These are phyloP conservation scores for Cynopterus brachyotis DNA, from an alignment of 2,113 vertebrate species.

Conservation along the genomic window DNA sequence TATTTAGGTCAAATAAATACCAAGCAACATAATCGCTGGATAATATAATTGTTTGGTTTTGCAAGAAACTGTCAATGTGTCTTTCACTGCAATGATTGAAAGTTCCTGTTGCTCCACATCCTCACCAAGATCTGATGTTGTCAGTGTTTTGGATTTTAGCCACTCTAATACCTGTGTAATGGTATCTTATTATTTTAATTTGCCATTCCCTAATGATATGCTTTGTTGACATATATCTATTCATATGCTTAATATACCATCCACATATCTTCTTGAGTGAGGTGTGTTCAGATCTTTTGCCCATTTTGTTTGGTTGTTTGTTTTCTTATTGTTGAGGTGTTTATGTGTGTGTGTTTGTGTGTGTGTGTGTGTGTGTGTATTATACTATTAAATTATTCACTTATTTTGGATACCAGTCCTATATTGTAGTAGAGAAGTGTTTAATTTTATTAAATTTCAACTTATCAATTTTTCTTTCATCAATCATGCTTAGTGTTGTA, in stretches of 20 bases:
- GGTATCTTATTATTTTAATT: neutral
- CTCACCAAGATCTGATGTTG: neutral
- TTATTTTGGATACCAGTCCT: neutral
- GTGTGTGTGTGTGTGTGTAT: too few species aligned
- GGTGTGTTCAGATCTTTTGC: neutral
- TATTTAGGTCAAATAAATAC: neutral
- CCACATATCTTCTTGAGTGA: neutral
- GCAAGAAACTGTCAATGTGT: neutral
- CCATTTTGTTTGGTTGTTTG: neutral
- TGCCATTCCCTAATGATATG: neutral
- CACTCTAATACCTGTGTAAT: neutral
- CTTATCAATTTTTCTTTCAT: neutral
- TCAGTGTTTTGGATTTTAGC: neutral
- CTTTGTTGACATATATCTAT: neutral
- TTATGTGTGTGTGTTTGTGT: too few species aligned
- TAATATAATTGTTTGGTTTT: neutral
- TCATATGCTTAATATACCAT: neutral
- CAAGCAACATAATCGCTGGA: neutral
- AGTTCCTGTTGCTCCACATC: neutral
- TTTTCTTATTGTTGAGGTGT: neutral
- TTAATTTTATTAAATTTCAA: neutral
- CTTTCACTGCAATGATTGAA: neutral
- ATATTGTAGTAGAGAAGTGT: neutral
- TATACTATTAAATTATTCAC: neutral
- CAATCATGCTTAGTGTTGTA: neutral